A percentile compares a stretch with the other conserved stretches of the same genome.
Evolutionary conservation across 2,113 vertebrate species (phyloP).

Genomic region (Hyperoodon ampullatus): DNA sequence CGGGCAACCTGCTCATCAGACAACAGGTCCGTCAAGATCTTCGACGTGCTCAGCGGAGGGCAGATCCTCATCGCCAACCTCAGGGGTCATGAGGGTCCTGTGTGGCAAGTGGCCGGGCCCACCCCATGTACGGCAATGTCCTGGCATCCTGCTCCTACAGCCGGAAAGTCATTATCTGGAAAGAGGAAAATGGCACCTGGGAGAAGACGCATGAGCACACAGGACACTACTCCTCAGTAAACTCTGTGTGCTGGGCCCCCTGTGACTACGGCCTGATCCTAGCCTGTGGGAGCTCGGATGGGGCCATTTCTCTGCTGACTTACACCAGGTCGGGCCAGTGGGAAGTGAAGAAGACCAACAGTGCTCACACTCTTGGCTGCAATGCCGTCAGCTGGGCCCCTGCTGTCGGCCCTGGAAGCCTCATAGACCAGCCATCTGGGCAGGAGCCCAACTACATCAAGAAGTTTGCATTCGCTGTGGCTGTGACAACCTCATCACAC

Average conservation of each 20-base stretch:
- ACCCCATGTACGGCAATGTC: constrained; percentile 97
- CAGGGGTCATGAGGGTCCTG: constrained; percentile 96
- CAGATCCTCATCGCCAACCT: constrained; percentile 97
- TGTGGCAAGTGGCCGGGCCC: constrained; percentile 99
- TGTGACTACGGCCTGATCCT: constrained; percentile 95
- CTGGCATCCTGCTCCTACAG: constrained; percentile 97
- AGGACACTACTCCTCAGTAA: constrained; percentile 98
- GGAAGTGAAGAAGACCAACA: constrained; percentile 98
- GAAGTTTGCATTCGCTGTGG: constrained; percentile 96
- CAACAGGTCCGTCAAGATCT: constrained; percentile 98
- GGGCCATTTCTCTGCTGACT: constrained; percentile 96
- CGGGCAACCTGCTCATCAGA: constrained; percentile 97
- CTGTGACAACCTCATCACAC: constrained; percentile 98
- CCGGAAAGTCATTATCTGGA: constrained; percentile 97
- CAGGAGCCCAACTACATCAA: constrained; percentile 97
- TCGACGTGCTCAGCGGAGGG: constrained; percentile 95
- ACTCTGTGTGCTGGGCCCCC: constrained; percentile 98
- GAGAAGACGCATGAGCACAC: constrained; percentile 97
- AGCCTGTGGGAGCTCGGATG: constrained; percentile 97
- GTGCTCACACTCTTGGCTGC: constrained; percentile 97
- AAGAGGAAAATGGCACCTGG: constrained; percentile 96
- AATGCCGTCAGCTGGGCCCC: constrained; percentile 99
- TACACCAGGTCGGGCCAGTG: constrained; percentile 95
- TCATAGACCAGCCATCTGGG: constrained; percentile 94
- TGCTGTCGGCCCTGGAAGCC: constrained; percentile 94